A percentile compares a stretch with the other conserved stretches of the same genome.
phyloP scores from a whole-genome alignment of 2,113 vertebrate species.

The Aythya baeri region DNA sequence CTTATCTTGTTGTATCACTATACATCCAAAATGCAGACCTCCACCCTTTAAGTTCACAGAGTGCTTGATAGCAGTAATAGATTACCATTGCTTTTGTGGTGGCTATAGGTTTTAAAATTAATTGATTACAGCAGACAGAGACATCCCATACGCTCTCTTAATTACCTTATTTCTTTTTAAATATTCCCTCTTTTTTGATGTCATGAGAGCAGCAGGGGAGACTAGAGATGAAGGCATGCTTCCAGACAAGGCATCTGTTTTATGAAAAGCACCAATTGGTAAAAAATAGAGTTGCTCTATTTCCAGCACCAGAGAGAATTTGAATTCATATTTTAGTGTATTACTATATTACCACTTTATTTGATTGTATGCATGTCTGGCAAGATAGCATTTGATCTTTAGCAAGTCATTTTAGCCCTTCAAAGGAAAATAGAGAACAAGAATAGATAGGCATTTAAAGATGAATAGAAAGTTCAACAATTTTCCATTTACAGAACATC shows the following conservation, averaged over 20 bases:
- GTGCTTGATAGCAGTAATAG: not conserved
- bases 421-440: not conserved
- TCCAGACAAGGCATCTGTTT: not conserved
- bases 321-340: not conserved
- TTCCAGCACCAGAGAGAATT: not conserved
- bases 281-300: not conserved
- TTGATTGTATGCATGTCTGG: not conserved
- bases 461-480: not conserved
- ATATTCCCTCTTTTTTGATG: not conserved
- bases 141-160: not conserved
- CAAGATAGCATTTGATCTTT: not conserved
- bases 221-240: not conserved
- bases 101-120: not conserved
- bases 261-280: not conserved
- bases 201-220: not conserved
- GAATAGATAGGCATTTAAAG: not conserved
- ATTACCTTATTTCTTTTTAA: not conserved
- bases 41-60: not conserved
- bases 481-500: not conserved
- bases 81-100: not conserved
- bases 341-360: not conserved
- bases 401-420: not conserved
- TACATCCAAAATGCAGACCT: not conserved
- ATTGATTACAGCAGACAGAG: not conserved
- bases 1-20: not conserved